Evolutionary conservation across 1,140 invertebrate genomes (phyloP).

Genomic region (Diprion similis): DNA sequence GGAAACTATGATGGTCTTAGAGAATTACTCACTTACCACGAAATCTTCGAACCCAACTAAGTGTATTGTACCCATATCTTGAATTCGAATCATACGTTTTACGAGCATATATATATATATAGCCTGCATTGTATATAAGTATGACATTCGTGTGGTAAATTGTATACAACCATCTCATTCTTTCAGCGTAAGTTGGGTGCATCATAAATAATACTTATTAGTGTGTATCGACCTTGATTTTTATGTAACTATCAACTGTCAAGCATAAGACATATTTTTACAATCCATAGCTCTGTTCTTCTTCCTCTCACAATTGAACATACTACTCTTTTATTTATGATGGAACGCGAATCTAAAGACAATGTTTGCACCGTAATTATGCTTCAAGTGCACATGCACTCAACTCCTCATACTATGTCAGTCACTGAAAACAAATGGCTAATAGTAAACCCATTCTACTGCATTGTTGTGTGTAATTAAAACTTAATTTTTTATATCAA

Average conservation of each 20-base stretch:
- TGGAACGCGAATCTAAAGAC: background rate
- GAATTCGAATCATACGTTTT: too few relatives aligned
- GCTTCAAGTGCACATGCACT: too few relatives aligned
- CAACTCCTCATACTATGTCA: too few relatives aligned
- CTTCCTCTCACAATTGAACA: background rate
- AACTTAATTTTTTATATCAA: too few relatives aligned
- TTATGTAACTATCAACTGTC: background rate
- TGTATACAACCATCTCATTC: background rate
- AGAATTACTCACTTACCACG: background rate
- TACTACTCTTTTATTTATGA: background rate
- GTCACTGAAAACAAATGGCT: too few relatives aligned
- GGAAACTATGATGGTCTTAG: background rate
- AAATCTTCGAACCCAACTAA: background rate
- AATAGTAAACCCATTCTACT: too few relatives aligned
- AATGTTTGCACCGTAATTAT: too few relatives aligned
- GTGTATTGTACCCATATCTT: too few relatives aligned
- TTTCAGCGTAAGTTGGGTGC: background rate
- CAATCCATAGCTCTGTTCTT: background rate
- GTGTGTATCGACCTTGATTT: constrained; percentile 1
- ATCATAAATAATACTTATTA: background rate
- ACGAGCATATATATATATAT: too few relatives aligned
- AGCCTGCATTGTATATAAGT: too few relatives aligned
- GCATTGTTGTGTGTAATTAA: too few relatives aligned
- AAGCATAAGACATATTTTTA: background rate
- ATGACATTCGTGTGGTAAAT: background rate